Evolutionary conservation across 2,113 vertebrate genomes (phyloP).

Genomic region (Felis catus): DNA sequence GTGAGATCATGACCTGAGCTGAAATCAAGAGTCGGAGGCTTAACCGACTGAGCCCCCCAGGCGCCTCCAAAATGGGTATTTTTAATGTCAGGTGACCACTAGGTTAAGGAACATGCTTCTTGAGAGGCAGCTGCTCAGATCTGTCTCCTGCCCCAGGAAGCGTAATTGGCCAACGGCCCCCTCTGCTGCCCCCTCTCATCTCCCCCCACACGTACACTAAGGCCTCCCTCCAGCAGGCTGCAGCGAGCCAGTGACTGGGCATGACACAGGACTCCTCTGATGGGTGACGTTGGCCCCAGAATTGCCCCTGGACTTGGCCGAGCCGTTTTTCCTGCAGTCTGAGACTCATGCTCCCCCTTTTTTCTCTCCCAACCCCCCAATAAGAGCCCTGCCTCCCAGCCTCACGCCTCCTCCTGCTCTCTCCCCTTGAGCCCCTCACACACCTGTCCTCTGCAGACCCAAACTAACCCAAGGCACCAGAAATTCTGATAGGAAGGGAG

Average conservation of each 20-base stretch:
- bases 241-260: rapidly evolving
- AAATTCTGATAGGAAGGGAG: not conserved
- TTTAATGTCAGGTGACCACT: not conserved
- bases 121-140: not conserved
- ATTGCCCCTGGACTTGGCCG: not conserved
- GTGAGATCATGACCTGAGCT: too few species aligned
- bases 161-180: rapidly evolving
- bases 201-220: rapidly evolving
- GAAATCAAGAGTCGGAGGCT: too few species aligned
- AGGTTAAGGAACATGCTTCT: not conserved
- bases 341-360: not conserved
- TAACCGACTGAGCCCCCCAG: too few species aligned
- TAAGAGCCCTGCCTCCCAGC: rapidly evolving
- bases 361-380: not conserved
- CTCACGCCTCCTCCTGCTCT: not conserved
- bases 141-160: not conserved
- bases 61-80: not conserved
- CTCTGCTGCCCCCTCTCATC: not conserved
- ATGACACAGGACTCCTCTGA: rapidly evolving
- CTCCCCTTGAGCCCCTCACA: not conserved
- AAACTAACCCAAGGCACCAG: too few species aligned
- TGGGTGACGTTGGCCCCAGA: not conserved
- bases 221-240: too few species aligned
- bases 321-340: not conserved
- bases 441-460: rapidly evolving